A percentile compares a stretch with the other conserved stretches of the same genome.
These are phyloP conservation scores for Catotricha subobsoleta DNA, from an alignment of 2,888 invertebrate species.

Conservation along the genomic window DNA sequence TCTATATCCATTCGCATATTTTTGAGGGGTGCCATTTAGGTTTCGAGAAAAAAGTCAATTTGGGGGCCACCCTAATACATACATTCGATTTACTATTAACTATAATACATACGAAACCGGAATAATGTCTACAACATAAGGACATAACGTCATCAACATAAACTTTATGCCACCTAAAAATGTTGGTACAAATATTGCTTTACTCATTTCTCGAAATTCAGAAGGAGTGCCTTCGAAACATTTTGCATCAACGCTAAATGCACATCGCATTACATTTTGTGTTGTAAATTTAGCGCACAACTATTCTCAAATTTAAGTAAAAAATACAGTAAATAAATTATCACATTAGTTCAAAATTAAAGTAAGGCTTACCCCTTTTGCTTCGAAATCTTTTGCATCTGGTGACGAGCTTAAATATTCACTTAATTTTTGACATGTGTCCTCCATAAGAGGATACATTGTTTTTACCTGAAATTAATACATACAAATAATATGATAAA, in stretches of 20 bases:
- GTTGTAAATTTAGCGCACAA: conserved; percentile 5
- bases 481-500: no score
- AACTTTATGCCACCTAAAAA: conserved; percentile 5
- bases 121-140: no score
- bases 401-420: neutral
- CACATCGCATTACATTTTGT: conserved; percentile 6
- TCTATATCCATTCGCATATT: no score
- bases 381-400: neutral
- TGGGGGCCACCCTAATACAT: no score
- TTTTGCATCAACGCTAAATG: conserved; percentile 7
- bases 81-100: no score
- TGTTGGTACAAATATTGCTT: conserved; percentile 4
- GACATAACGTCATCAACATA: conserved; percentile 4
- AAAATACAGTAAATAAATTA: neutral
- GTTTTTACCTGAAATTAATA: neutral
- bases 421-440: neutral
- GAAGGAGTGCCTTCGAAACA: conserved; percentile 5
- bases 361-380: conserved; percentile 1
- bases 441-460: neutral
- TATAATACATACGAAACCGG: no score
- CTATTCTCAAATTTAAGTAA: neutral
- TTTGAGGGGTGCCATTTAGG: no score
- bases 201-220: conserved; percentile 6
- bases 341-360: neutral
- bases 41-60: no score